phyloP scores from a whole-genome alignment of 2,113 vertebrate species.

The Myocastor coypus region DNA sequence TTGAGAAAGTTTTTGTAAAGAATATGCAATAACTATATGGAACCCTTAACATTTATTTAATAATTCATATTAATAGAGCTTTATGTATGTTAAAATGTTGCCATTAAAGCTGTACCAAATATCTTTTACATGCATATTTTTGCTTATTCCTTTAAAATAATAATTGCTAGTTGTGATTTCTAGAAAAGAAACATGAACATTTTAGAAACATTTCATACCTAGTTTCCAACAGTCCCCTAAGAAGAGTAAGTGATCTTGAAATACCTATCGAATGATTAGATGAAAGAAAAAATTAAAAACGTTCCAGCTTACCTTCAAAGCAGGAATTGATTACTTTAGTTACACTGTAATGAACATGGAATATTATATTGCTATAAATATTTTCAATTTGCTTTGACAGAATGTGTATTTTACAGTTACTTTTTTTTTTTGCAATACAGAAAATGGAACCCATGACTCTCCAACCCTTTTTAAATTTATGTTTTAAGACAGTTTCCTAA shows the following conservation, averaged over 20 bases:
- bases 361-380: background rate
- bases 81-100: background rate
- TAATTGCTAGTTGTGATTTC: background rate
- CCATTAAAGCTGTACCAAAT: background rate
- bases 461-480: background rate
- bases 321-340: background rate
- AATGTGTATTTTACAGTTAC: background rate
- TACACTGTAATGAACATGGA: background rate
- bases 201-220: background rate
- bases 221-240: background rate
- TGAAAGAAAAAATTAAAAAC: background rate
- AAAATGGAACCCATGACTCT: background rate
- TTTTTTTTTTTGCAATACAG: constrained; percentile 17
- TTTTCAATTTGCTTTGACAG: background rate
- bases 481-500: background rate
- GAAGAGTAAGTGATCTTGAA: background rate
- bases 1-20: background rate
- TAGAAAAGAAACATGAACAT: background rate
- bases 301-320: background rate
- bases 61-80: background rate
- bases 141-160: constrained; percentile 15
- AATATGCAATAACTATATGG: background rate
- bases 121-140: background rate
- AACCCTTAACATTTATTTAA: background rate
- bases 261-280: background rate